Evolutionary conservation across 2,888 invertebrate genomes (phyloP), one percentile per base, ranked within the genome.

Genomic region (Cheilosia pagana): DNA sequence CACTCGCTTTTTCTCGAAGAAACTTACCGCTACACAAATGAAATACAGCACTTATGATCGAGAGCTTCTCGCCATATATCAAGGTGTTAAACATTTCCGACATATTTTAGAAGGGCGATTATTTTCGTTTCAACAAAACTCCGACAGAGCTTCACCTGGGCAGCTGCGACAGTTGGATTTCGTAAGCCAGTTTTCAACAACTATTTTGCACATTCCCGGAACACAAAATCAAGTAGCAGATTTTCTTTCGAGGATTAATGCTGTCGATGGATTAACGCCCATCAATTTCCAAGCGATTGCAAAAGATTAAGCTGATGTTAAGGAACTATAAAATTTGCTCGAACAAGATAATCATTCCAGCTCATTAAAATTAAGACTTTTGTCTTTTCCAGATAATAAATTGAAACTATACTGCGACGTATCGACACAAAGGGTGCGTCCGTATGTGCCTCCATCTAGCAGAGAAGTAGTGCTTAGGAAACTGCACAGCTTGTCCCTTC

Each of bases 11-110:
- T 43, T 43, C n/a, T 43, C 43, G 43, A 16, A n/a, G 3, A n/a
- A 43, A 12, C 90, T 88, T 78, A 87, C 16, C 19, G 43, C 55
- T 1, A 87, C 91, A 1, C 39, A 39, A 10, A 28, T 8, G 19
- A 59, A 41, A 10, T 59, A 59, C 21, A 41, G 59, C 2, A 59
- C 14, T 7, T 23, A 45, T 8, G 45, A 45, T 19, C 45, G 45
- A 6, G 16, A 45, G 16, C 45, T 45, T 16, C 45, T 45, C 16
- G 45, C 19, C 6, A 6, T 19, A 7, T 45, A 45, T 16, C 4
- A 16, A 16, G 45, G 16, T 16, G 16, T 45, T 6, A n/a, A 19
- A 6, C 45, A 45, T 19, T 45, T 45, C 0, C 45, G 45, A 8
- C 45, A 45, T 8, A 2, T 41, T 5, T 19, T 45, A 7, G 45